Evolutionary conservation across 2,888 invertebrate genomes (phyloP), one percentile per base, ranked within the genome.

Genomic region (Polymixis flavicincta): DNA sequence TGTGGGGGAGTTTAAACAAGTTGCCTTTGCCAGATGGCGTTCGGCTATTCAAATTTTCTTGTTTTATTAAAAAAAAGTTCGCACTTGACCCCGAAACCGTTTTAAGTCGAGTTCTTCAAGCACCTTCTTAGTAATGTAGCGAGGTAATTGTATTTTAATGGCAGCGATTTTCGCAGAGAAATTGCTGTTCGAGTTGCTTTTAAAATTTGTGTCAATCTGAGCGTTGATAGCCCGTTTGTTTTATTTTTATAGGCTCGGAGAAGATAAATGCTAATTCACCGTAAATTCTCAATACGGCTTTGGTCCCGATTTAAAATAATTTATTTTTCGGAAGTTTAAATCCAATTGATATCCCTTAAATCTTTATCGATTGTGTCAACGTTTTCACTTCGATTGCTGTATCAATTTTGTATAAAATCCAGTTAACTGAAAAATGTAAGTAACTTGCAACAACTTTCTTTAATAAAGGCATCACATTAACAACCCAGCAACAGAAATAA

Each of bases 31-130:
- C 92, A 92, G 92, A 91, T 92, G 92, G 90, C 89, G 92, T 84
- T 81, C 77, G 86, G 89, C 90, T 85, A 92, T 92, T 89, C 90
- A 89, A 90, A 91, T 92, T 92, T 91, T 86, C 91, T 90, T 90
- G 88, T 92, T 92, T 92, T 92, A 92, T 91, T 92, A 92, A 92
- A 92, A 92, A 92, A 92, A 92, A 90, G 86, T 89, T 90, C 86
- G 85, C 89, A 88, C 91, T 89, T 88, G 88, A 91, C 88, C 89
- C 88, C 87, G 85, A 86, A 88, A 87, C 81, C 85, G 81, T 76
- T 87, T 87, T 85, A 87, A 86, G 76, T 87, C 78, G 78, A 87
- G 87, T 84, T 84, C 71, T 82, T 85, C 45, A 86, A 87, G 88
- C 70, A 86, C 86, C 88, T 87, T 77, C 87, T 85, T 83, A 85